A percentile compares a stretch with the other conserved stretches of the same genome.
These are phyloP conservation scores for Amniataba percoides DNA, from an alignment of 2,797 vertebrate species.

Conservation along the genomic window DNA sequence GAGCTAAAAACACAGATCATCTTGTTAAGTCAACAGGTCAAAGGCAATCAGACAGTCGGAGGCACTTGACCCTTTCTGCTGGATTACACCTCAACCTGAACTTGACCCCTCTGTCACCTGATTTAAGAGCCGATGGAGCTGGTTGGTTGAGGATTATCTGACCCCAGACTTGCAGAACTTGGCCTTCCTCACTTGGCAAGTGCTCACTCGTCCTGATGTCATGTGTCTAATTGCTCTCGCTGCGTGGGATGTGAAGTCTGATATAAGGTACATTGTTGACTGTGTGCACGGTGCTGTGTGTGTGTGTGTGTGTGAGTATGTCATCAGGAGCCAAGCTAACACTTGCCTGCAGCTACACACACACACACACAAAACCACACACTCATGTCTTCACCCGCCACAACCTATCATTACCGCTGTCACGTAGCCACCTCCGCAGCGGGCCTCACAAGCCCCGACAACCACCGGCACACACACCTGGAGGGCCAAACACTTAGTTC, in stretches of 20 bases:
- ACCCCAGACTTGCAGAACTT: conserved; percentile 54
- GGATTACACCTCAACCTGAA: conserved; percentile 62
- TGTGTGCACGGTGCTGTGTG: conserved; percentile 41
- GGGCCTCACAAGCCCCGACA: conserved; percentile 82
- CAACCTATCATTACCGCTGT: conserved; percentile 86
- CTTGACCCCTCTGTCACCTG: conserved; percentile 70
- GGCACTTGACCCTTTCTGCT: conserved; percentile 45
- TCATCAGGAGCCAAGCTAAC: conserved; percentile 70
- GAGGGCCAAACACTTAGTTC: conserved; percentile 82
- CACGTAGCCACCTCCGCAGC: conserved; percentile 81
- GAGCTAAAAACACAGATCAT: conserved; percentile 15
- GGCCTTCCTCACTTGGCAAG: conserved; percentile 67
- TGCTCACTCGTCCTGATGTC: conserved; percentile 77
- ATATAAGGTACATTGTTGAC: conserved; percentile 83
- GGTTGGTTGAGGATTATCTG: conserved; percentile 60
- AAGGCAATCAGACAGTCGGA: conserved; percentile 34
- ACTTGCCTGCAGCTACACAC: conserved; percentile 69
- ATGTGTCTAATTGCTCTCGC: conserved; percentile 83
- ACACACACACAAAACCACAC: conserved; percentile 58
- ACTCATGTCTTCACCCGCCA: conserved; percentile 82
- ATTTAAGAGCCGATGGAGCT: conserved; percentile 31
- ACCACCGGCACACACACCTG: conserved; percentile 81
- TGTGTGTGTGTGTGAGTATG: conserved; percentile 46
- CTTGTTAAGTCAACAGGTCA: conserved; percentile 43
- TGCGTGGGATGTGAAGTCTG: conserved; percentile 87